Conservation (phyloP, 2,888 invertebrate genomes). For the Matsumyia berberina region DNA sequence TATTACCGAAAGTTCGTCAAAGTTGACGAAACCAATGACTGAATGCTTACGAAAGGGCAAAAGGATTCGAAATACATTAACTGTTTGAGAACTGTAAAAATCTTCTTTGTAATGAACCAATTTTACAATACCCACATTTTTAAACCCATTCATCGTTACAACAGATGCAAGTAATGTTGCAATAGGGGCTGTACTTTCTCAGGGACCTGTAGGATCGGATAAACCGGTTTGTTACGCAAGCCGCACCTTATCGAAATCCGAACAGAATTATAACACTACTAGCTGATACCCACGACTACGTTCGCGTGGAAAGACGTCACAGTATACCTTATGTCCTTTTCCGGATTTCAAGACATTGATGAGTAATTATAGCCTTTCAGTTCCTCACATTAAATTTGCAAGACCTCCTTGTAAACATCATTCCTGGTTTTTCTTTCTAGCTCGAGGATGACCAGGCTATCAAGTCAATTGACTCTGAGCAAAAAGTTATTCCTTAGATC, state of each 20-base stretch:
- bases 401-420: too few relatives aligned
- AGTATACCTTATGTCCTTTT: too few relatives aligned
- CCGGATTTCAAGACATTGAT: too few relatives aligned
- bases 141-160: not conserved
- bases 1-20: too few relatives aligned
- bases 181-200: not conserved
- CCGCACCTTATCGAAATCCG: not conserved
- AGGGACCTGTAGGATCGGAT: not conserved
- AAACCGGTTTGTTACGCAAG: conserved; percentile 8
- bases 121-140: conserved; percentile 78
- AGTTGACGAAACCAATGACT: not conserved
- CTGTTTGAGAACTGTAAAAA: not conserved
- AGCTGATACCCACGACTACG: too few relatives aligned
- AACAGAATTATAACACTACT: not conserved
- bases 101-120: not conserved
- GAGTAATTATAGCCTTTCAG: too few relatives aligned
- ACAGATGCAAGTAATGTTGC: conserved; percentile 10
- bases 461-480: too few relatives aligned
- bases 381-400: too few relatives aligned
- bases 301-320: too few relatives aligned
- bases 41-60: conserved; percentile 1
- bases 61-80: conserved; percentile 4
- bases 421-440: too few relatives aligned
- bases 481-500: too few relatives aligned
- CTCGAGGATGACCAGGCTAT: too few relatives aligned